Percentiles rank a stretch among this genome's conserved stretches.
phyloP scores from a whole-genome alignment of 2,888 invertebrate species.

The Onthophagus sagittarius region DNA sequence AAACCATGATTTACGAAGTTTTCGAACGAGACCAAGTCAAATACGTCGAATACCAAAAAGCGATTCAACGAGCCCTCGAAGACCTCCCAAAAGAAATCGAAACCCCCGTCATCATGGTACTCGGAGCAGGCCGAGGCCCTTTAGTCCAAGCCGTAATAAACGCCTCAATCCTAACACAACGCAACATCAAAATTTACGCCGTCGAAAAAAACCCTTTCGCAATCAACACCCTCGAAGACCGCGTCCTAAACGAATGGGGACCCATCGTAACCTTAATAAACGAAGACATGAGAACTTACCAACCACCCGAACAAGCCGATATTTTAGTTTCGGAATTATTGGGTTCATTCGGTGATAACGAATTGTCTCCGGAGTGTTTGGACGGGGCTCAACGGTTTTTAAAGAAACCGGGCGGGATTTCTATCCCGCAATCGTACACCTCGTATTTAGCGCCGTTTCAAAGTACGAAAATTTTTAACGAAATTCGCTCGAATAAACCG shows the following conservation, averaged over 20 bases:
- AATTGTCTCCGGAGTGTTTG: constrained; percentile 95
- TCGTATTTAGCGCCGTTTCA: constrained; percentile 93
- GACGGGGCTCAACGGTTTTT: constrained; percentile 89
- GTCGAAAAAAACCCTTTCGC: constrained; percentile 99
- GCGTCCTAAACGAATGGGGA: constrained; percentile 75
- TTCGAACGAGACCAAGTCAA: constrained; percentile 98
- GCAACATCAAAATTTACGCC: constrained; percentile 81
- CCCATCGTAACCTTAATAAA: constrained; percentile 73
- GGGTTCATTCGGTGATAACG: constrained; percentile 96
- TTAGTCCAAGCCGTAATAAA: constrained; percentile 84
- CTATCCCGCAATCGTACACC: constrained; percentile 85
- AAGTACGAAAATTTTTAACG: constrained; percentile 81
- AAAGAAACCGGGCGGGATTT: constrained; percentile 84
- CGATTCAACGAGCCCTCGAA: constrained; percentile 72
- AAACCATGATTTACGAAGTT: constrained; percentile 93
- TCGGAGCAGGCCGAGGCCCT: constrained; percentile 77
- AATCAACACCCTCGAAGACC: constrained; percentile 74
- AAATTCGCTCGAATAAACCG: constrained; percentile 56
- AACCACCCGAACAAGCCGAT: constrained; percentile 84
- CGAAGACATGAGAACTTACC: constrained; percentile 82
- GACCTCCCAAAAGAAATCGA: constrained; percentile 53
- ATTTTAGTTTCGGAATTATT: constrained; percentile 93
- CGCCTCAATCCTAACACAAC: constrained; percentile 65
- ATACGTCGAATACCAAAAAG: constrained; percentile 83
- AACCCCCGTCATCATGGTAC: constrained; percentile 55